Conservation (phyloP, 2,113 vertebrate genomes). For the Engraulis encrasicolus region DNA sequence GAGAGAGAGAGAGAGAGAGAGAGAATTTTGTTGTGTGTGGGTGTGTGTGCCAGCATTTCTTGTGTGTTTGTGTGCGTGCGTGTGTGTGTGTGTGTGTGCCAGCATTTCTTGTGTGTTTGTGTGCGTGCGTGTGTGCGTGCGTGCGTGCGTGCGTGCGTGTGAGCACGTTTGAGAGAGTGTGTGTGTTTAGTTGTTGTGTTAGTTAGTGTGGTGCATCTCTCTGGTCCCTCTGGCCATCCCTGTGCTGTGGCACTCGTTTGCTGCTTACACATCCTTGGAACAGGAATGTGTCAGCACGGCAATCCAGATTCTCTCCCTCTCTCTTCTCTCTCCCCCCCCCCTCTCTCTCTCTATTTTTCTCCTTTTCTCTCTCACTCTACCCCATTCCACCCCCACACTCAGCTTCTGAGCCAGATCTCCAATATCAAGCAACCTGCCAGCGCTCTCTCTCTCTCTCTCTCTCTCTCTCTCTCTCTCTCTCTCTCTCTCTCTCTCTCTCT, state of each 20-base stretch:
- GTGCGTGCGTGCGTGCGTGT: no score
- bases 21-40: no score
- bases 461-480: no score
- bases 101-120: no score
- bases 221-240: background rate
- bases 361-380: background rate
- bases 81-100: no score
- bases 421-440: slow-evolving; percentile 59
- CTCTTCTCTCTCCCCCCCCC: slow-evolving; percentile 15
- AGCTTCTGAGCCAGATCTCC: slow-evolving; percentile 54
- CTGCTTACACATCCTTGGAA: slow-evolving; percentile 67
- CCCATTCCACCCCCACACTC: background rate
- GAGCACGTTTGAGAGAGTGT: background rate
- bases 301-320: slow-evolving; percentile 53
- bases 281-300: slow-evolving; percentile 22
- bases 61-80: no score
- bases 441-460: slow-evolving; percentile 19
- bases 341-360: background rate
- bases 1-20: no score
- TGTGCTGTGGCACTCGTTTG: slow-evolving; percentile 71
- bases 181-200: no score
- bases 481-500: no score
- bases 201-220: background rate
- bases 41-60: no score
- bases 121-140: background rate